These are phyloP conservation scores for Cotesia typhae DNA, from an alignment of 1,140 invertebrate species.

Conservation along the genomic window DNA sequence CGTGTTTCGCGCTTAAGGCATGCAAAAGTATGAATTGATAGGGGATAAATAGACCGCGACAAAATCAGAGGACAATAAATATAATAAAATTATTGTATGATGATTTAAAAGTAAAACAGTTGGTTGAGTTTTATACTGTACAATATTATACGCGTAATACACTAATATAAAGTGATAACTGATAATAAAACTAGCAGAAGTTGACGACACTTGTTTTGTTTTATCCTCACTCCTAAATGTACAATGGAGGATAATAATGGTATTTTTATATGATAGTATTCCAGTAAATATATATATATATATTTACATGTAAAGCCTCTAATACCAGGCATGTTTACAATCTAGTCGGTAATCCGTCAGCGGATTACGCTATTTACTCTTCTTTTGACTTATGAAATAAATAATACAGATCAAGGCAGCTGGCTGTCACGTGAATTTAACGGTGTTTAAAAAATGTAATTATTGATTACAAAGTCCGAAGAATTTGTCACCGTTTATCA, in stretches of 20 bases:
- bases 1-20: too few relatives aligned
- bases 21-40: neutral
- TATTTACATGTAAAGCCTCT: too few relatives aligned
- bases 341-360: slow-evolving; percentile 11
- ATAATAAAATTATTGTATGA: neutral
- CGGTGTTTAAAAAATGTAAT: neutral
- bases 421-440: neutral
- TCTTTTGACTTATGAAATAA: neutral
- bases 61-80: neutral
- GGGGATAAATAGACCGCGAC: slow-evolving; percentile 2
- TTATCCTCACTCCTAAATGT: too few relatives aligned
- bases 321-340: neutral
- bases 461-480: slow-evolving; percentile 18
- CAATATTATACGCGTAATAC: too few relatives aligned
- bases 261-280: neutral
- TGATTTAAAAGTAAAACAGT: too few relatives aligned
- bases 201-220: too few relatives aligned
- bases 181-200: too few relatives aligned
- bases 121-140: too few relatives aligned
- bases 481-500: slow-evolving; percentile 12
- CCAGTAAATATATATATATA: neutral
- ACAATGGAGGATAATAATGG: too few relatives aligned
- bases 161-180: too few relatives aligned
- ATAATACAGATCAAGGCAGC: neutral
- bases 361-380: slow-evolving; percentile 1